A percentile compares a stretch with the other conserved stretches of the same genome.
Evolutionary conservation across 1,140 invertebrate species (phyloP).

Genomic region (Ganaspis sp.): DNA sequence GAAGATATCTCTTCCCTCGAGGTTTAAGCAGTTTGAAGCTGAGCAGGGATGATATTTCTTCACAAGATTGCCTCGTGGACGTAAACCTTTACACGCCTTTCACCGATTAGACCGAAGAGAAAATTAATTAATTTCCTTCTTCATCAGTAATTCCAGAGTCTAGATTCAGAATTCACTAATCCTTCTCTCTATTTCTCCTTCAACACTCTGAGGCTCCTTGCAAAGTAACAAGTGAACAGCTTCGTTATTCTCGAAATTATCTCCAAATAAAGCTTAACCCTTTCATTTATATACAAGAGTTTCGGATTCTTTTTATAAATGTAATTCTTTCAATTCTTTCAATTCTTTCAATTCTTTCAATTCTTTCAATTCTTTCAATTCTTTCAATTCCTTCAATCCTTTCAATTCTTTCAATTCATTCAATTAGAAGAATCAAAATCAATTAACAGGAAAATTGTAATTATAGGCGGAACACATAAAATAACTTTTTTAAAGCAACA

Average conservation of each 20-base stretch:
- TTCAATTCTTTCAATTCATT: too few species aligned
- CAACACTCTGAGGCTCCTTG: not conserved
- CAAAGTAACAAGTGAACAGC: not conserved
- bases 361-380: too few species aligned
- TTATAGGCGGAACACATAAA: too few species aligned
- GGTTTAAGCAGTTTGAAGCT: not conserved
- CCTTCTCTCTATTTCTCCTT: not conserved
- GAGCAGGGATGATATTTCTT: constrained; percentile 20
- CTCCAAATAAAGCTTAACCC: too few species aligned
- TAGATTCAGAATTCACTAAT: constrained; percentile 13
- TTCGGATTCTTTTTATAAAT: too few species aligned
- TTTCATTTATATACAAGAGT: too few species aligned
- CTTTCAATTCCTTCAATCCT: too few species aligned
- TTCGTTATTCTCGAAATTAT: not conserved
- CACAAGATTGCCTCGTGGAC: constrained; percentile 22
- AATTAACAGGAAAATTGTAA: too few species aligned
- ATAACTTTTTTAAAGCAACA: too few species aligned
- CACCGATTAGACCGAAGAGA: constrained; percentile 28
- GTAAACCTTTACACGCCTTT: constrained; percentile 25
- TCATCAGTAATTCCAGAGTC: not conserved
- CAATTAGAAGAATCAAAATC: too few species aligned
- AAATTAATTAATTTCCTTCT: constrained; percentile 29
- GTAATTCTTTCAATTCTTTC: too few species aligned
- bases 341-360: too few species aligned
- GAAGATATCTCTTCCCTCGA: not conserved